phyloP scores from a whole-genome alignment of 2,888 invertebrate species.

The Hyposoter dolosus region DNA sequence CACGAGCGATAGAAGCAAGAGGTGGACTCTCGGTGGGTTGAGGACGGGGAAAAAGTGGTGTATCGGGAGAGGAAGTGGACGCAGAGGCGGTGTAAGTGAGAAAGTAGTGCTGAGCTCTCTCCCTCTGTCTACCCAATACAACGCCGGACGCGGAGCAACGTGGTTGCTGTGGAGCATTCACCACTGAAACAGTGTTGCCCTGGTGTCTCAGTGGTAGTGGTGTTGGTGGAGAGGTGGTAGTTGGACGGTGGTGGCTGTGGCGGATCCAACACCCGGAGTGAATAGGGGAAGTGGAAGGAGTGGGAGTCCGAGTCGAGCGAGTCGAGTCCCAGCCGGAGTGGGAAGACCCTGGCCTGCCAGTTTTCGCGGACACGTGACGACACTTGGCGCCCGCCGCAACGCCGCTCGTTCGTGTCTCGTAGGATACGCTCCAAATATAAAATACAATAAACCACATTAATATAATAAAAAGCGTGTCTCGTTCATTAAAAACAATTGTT shows the following conservation, averaged over 20 bases:
- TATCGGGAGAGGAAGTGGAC: slow-evolving; percentile 45
- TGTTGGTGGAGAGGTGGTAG: slow-evolving; percentile 30
- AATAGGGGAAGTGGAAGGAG: slow-evolving; percentile 57
- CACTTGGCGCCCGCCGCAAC: slow-evolving; percentile 67
- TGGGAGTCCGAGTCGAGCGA: slow-evolving; percentile 64
- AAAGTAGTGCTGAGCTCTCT: slow-evolving; percentile 20
- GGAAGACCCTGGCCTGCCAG: slow-evolving; percentile 73
- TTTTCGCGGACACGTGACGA: slow-evolving; percentile 78
- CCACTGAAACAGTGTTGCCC: slow-evolving; percentile 31
- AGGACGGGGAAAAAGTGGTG: slow-evolving; percentile 33
- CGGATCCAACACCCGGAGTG: slow-evolving; percentile 31
- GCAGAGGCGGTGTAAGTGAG: slow-evolving; percentile 65
- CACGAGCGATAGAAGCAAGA: slow-evolving; percentile 28
- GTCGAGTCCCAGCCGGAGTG: slow-evolving; percentile 66
- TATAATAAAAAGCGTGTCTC: neutral
- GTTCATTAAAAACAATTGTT: slow-evolving; percentile 1
- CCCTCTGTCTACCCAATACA: slow-evolving; percentile 22
- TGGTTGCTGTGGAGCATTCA: slow-evolving; percentile 42
- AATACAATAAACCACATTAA: neutral
- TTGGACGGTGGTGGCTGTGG: slow-evolving; percentile 34
- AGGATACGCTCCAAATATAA: slow-evolving; percentile 7
- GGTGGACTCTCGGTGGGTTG: slow-evolving; percentile 38
- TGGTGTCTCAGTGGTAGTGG: neutral
- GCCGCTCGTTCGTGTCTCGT: slow-evolving; percentile 56
- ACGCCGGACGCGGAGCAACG: neutral